phyloP scores from a whole-genome alignment of 2,797 vertebrate genomes.

The Philypnodon macrostomus region DNA sequence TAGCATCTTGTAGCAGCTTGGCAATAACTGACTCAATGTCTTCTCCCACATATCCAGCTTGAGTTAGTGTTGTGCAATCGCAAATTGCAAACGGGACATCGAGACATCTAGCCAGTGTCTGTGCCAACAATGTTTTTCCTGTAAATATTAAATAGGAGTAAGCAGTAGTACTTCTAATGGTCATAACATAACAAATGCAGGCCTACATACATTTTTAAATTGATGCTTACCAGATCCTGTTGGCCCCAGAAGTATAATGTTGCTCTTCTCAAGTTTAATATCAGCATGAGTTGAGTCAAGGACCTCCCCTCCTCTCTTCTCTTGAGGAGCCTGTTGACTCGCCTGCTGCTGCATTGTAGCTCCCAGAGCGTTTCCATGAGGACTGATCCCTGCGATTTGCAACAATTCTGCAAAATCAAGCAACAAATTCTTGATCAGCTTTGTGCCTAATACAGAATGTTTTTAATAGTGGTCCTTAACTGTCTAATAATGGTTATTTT shows the following conservation, averaged over 20 bases:
- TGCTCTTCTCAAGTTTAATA: constrained; percentile 98
- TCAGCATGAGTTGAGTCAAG: constrained; percentile 88
- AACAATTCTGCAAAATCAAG: constrained; percentile 82
- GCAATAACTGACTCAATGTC: constrained; percentile 97
- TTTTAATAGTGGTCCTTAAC: too few species aligned
- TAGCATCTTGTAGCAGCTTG: constrained; percentile 95
- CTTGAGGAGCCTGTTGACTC: constrained; percentile 88
- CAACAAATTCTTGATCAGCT: constrained; percentile 19
- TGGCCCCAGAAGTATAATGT: constrained; percentile 95
- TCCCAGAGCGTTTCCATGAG: constrained; percentile 93
- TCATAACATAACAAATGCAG: not conserved
- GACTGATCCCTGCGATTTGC: constrained; percentile 95
- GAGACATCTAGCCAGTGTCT: constrained; percentile 93
- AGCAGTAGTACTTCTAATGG: not conserved
- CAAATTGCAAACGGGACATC: constrained; percentile 98
- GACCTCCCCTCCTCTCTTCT: constrained; percentile 90
- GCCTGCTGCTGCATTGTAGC: constrained; percentile 94
- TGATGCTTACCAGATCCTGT: constrained; percentile 89
- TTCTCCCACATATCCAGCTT: constrained; percentile 96
- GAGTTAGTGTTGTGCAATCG: constrained; percentile 97
- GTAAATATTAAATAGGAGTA: constrained; percentile 11
- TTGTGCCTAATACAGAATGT: constrained; percentile 4
- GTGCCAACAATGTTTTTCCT: constrained; percentile 97
- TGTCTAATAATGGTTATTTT: too few species aligned
- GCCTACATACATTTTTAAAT: constrained; percentile 4